Evolutionary conservation across 2,113 vertebrate genomes (phyloP).

Genomic region (Oreotrochilus melanogaster): DNA sequence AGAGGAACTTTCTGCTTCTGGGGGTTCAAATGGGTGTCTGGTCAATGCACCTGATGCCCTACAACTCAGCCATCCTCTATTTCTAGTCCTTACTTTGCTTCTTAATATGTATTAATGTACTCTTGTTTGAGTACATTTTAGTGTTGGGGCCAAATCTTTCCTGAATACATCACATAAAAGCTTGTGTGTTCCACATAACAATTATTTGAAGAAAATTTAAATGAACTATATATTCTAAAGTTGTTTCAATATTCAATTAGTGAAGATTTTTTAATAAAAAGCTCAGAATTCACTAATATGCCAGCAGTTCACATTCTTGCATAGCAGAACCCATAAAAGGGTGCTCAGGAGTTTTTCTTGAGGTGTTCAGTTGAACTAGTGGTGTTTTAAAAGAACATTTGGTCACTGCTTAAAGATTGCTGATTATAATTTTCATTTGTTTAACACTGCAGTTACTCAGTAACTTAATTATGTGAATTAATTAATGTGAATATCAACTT

Average conservation of each 20-base stretch:
- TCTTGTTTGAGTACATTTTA: neutral
- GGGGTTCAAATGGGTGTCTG: neutral
- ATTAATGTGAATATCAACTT: neutral
- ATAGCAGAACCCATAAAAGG: neutral
- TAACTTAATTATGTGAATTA: neutral
- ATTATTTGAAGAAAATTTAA: neutral
- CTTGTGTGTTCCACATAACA: neutral
- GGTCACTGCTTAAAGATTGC: neutral
- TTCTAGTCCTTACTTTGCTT: neutral
- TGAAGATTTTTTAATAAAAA: neutral
- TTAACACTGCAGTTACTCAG: neutral
- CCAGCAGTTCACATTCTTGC: neutral
- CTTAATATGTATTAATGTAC: neutral
- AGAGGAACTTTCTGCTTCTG: neutral
- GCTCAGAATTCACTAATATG: neutral
- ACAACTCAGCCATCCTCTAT: neutral
- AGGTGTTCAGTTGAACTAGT: neutral
- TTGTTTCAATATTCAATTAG: neutral
- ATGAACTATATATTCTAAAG: neutral
- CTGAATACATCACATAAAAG: neutral
- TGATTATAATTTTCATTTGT: neutral
- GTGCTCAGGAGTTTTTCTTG: neutral
- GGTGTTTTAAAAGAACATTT: neutral
- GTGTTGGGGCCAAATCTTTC: neutral
- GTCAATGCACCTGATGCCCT: neutral